Conservation (phyloP, 2,888 invertebrate species). For the Achlya flavicornis region DNA sequence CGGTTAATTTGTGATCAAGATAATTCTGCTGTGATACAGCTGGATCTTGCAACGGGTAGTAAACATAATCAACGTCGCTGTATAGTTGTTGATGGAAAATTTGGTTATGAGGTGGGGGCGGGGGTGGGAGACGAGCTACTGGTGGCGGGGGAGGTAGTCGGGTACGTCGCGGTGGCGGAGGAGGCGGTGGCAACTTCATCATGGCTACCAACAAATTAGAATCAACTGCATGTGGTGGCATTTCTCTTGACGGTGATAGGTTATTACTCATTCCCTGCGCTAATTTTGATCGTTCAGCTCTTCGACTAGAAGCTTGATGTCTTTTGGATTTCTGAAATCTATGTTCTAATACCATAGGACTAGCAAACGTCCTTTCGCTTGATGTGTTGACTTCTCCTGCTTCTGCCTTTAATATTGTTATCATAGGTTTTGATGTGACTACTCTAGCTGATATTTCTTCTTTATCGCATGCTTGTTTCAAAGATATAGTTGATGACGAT, state of each 20-base stretch:
- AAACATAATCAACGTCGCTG: constrained; percentile 96
- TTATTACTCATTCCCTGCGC: constrained; percentile 75
- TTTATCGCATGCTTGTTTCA: constrained; percentile 59
- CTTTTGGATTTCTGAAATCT: constrained; percentile 79
- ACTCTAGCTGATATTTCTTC: constrained; percentile 91
- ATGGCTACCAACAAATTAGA: constrained; percentile 84
- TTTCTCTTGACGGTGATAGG: constrained; percentile 77
- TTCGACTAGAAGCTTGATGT: constrained; percentile 82
- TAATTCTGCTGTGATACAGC: constrained; percentile 95
- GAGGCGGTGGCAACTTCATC: constrained; percentile 85
- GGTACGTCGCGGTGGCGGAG: constrained; percentile 81
- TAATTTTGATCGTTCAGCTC: constrained; percentile 85
- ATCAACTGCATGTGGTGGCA: constrained; percentile 65
- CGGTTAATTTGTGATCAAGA: constrained; percentile 93
- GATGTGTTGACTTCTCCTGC: constrained; percentile 87
- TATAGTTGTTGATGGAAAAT: constrained; percentile 95
- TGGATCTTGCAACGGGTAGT: constrained; percentile 95
- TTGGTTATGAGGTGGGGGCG: constrained; percentile 91
- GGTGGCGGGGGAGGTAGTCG: constrained; percentile 89
- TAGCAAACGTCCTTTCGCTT: constrained; percentile 82
- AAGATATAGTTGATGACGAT: constrained; percentile 38
- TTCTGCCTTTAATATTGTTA: constrained; percentile 90
- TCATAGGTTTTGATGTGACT: constrained; percentile 90
- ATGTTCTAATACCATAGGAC: constrained; percentile 78
- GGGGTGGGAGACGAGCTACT: constrained; percentile 86